Conservation (phyloP, 2,797 vertebrate genomes). For the Channallabes apus region DNA sequence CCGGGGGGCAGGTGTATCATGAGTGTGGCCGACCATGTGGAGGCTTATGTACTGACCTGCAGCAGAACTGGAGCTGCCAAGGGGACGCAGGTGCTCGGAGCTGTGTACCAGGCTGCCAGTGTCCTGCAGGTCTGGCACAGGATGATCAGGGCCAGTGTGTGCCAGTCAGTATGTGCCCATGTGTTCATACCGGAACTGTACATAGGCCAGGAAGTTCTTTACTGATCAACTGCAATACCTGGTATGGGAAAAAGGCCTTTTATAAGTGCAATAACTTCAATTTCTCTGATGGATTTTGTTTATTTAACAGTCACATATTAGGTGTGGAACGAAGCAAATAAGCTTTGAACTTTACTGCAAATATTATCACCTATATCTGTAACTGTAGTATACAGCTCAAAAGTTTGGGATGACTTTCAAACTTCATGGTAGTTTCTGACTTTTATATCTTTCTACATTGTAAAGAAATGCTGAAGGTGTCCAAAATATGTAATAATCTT, state of each 20-base stretch:
- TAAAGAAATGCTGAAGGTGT: no score
- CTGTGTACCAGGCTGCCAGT: conserved; percentile 87
- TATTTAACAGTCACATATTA: not conserved
- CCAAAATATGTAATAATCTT: not conserved
- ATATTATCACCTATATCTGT: no score
- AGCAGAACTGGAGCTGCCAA: conserved; percentile 65
- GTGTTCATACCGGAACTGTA: conserved; percentile 65
- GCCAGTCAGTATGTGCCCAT: conserved; percentile 75
- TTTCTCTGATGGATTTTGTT: not conserved
- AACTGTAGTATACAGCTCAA: not conserved
- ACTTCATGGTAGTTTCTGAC: not conserved
- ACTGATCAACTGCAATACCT: conserved; percentile 78
- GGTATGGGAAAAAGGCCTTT: conserved; percentile 68
- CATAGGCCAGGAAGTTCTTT: conserved; percentile 69
- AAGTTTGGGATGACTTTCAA: not conserved
- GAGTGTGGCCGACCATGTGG: conserved; percentile 80
- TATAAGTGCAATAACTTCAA: not conserved
- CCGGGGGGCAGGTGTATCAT: conserved; percentile 80
- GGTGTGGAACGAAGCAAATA: not conserved
- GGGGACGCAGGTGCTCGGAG: conserved; percentile 44
- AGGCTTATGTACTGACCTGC: conserved; percentile 74
- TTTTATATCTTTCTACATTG: no score
- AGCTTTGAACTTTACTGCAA: not conserved
- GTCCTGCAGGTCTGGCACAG: conserved; percentile 76
- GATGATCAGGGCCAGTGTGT: conserved; percentile 82